Evolutionary conservation across 2,113 vertebrate species (phyloP), one percentile per base, ranked within the genome.

Genomic region (Crotophaga sulcirostris): DNA sequence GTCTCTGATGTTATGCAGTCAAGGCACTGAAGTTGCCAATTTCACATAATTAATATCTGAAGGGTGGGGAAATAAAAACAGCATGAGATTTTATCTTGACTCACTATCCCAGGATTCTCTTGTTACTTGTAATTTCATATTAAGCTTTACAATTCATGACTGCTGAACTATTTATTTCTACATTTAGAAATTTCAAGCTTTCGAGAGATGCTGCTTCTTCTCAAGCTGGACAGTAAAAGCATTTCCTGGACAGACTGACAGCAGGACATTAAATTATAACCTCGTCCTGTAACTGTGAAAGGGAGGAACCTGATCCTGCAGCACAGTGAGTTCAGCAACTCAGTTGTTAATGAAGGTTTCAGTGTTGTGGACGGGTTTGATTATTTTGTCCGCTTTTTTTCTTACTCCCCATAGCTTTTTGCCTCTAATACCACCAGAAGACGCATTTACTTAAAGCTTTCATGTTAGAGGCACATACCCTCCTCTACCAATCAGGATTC

Each of bases 11-110:
- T 93, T 89, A 1, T 7, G 94, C 90, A 94, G 95, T 45, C 10
- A 6, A 89, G 62, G 73, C 54, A 24, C 83, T 81, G 64, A 72
- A 96, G 83, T 96, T 97, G 95, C 94, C 96, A 96, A 40, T 97
- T 96, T 95, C 93, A 84, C 90, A 94, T 95, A 10, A 95, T 94
- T 93, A 96, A 89, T 58, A 64, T 69, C n/a, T n/a, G 55, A 89
- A 96, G 94, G 89, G 90, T 86, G 92, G 85, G 89, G 94, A 96
- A 81, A 83, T 90, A 72, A 58, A 84, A 93, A 40, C 70, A 81
- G 49, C 81, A 55, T 77, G 87, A 96, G 95, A 94, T 96, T 91
- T 93, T 81, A 94, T 95, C 93, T 96, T 21, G 29, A 49, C 62
- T 80, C 75, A 64, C 67, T 85, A 33, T 94, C 92, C 94, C 91